phyloP scores from a whole-genome alignment of 2,113 vertebrate species.

The Petrocephalus zakoni region DNA sequence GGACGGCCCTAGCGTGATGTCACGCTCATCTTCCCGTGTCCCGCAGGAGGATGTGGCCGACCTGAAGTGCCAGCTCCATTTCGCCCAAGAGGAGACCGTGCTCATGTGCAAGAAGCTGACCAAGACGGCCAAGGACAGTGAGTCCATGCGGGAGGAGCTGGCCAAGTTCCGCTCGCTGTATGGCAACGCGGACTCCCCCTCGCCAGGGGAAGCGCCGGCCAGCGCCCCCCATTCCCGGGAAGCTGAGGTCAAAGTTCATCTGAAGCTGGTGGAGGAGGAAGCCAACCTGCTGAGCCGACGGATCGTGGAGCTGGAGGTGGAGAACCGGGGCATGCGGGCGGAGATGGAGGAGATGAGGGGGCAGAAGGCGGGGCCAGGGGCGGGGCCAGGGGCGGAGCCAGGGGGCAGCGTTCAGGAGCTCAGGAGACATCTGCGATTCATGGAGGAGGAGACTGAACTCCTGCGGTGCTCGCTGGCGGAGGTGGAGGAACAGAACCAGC shows the following conservation, averaged over 20 bases:
- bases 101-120: slow-evolving; percentile 98
- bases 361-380: slow-evolving; percentile 56
- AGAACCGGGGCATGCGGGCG: slow-evolving; percentile 84
- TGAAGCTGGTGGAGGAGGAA: slow-evolving; percentile 94
- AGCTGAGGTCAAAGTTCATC: slow-evolving; percentile 83
- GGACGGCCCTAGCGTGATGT: background rate
- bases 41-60: slow-evolving; percentile 86
- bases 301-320: slow-evolving; percentile 93
- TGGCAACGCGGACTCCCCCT: slow-evolving; percentile 70
- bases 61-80: slow-evolving; percentile 91
- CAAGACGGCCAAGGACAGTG: slow-evolving; percentile 84
- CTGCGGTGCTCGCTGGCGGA: slow-evolving; percentile 63
- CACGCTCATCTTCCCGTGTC: background rate
- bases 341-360: slow-evolving; percentile 86
- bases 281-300: slow-evolving; percentile 88
- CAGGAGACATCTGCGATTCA: slow-evolving; percentile 66
- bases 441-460: slow-evolving; percentile 67
- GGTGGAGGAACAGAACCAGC: slow-evolving; percentile 68
- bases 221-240: slow-evolving; percentile 73
- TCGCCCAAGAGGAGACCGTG: slow-evolving; percentile 91
- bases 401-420: slow-evolving; percentile 53
- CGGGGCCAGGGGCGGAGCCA: slow-evolving; percentile 52
- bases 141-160: slow-evolving; percentile 83
- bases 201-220: slow-evolving; percentile 59
- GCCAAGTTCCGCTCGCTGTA: slow-evolving; percentile 78